Base-by-base conservation (phyloP, 2,113 vertebrate species). In the Rhabdornis inornatus region DNA sequence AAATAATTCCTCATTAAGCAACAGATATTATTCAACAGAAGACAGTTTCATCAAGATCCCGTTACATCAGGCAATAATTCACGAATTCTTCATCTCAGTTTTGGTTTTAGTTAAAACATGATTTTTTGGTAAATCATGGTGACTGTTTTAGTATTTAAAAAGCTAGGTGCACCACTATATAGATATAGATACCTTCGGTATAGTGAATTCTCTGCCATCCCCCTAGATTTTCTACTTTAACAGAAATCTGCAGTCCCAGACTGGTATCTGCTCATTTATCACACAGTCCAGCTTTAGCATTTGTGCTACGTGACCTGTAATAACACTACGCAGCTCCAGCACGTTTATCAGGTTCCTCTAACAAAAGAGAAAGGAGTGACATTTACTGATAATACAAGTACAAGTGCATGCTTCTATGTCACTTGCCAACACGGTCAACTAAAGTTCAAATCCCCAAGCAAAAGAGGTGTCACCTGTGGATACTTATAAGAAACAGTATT, bases 341-440 rank as follows among this genome's bases (percentile, higher is more conserved):
- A 72, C 59, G 79, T 89, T 77, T 76, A 96, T 68, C 47, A 82
- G 35, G 69, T 87, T 94, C 97, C 68, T 93, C 68, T 68, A 95
- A 86, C 42, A 74, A 81, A 91, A 75, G 59, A 57, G 72, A 91
- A 83, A 66, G 72, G 35, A 83, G 40, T 60, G 90, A 87, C 82
- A 50, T 95, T 94, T 92, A 96, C 35, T 88, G 79, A 92, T 91
- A 95, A 87, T 44, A 60, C 57, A 92, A 82, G 44, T 47, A 60
- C 63, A 94, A 82, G 44, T 84, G 87, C 70, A n/a, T 56, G 61
- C 50, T 75, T 69, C 91, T 75, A 7, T 31, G 37, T 4, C 52
- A 35, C 71, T 74, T 87, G 66, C 64, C 40, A 79, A 77, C 52
- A 93, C 11, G 3, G 77, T 92, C 81, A 94, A 89, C 24, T 56